phyloP scores from a whole-genome alignment of 2,797 vertebrate genomes.

The Chaetodon trifasciatus region DNA sequence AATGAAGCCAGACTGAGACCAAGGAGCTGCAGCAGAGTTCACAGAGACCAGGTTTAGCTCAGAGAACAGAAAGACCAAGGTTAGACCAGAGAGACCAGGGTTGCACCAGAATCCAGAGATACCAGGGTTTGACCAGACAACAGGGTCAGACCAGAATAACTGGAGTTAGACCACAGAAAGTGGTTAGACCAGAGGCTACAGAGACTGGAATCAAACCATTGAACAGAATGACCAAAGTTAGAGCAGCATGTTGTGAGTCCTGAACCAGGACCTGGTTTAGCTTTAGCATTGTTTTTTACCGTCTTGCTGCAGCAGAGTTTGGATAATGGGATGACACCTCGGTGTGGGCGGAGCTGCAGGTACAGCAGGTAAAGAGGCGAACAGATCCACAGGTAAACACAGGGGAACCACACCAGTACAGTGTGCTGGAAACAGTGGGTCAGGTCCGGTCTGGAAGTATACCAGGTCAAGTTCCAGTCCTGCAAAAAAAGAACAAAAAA shows the following conservation, averaged over 20 bases:
- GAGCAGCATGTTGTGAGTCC: background rate
- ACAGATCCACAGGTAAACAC: constrained; percentile 90
- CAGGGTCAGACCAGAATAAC: background rate
- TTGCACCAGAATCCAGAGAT: background rate
- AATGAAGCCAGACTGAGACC: constrained; percentile 75
- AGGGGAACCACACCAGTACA: constrained; percentile 90
- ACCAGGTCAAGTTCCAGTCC: constrained; percentile 93
- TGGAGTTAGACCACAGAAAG: background rate
- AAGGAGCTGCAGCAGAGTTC: constrained; percentile 62
- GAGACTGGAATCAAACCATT: background rate
- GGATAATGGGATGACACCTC: constrained; percentile 89
- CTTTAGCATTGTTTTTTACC: constrained; percentile 70
- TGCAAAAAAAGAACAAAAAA: constrained; percentile 57
- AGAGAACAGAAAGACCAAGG: background rate
- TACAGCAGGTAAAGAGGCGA: constrained; percentile 88
- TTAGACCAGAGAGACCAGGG: background rate
- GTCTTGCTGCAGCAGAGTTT: constrained; percentile 91
- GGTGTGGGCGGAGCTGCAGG: constrained; percentile 84
- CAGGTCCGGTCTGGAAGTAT: constrained; percentile 90
- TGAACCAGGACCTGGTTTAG: background rate
- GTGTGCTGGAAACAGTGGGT: constrained; percentile 94
- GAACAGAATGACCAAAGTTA: background rate
- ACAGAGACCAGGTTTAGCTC: background rate
- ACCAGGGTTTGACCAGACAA: background rate
- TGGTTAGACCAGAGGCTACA: background rate